These are phyloP conservation scores for Loris lydekkerianus DNA, from an alignment of 2,797 vertebrate genomes.

Conservation along the genomic window DNA sequence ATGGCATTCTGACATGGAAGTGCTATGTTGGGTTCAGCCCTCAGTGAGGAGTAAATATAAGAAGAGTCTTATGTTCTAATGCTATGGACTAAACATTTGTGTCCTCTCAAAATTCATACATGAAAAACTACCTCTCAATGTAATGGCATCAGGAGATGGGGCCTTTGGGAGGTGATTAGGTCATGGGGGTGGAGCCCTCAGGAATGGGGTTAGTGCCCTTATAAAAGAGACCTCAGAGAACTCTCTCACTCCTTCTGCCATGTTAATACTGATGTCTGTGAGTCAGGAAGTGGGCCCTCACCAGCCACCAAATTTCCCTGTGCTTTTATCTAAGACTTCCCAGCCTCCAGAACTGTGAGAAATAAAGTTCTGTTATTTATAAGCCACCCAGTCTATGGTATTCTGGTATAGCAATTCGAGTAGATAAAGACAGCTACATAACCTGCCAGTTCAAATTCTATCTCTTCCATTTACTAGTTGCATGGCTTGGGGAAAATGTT, in stretches of 20 bases:
- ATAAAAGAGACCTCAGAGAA: background rate
- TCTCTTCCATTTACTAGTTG: background rate
- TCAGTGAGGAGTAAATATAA: background rate
- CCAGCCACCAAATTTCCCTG: background rate
- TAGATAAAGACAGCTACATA: background rate
- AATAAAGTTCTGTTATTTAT: background rate
- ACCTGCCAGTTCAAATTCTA: background rate
- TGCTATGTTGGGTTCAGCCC: background rate
- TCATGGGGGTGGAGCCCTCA: background rate
- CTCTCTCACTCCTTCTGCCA: background rate
- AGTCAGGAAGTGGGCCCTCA: background rate
- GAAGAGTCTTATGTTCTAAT: background rate
- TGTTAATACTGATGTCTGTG: too few species aligned
- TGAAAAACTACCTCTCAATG: background rate
- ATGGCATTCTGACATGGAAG: conserved; percentile 72
- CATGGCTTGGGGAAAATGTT: background rate
- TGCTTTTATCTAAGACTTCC: background rate
- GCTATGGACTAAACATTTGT: background rate
- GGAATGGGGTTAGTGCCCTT: background rate
- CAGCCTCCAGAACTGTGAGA: background rate
- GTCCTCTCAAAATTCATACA: background rate
- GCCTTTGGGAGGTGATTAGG: background rate
- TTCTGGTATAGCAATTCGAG: background rate
- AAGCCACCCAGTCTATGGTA: too few species aligned
- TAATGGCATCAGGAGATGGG: background rate